phyloP scores from a whole-genome alignment of 2,797 vertebrate genomes.

The Anableps anableps region DNA sequence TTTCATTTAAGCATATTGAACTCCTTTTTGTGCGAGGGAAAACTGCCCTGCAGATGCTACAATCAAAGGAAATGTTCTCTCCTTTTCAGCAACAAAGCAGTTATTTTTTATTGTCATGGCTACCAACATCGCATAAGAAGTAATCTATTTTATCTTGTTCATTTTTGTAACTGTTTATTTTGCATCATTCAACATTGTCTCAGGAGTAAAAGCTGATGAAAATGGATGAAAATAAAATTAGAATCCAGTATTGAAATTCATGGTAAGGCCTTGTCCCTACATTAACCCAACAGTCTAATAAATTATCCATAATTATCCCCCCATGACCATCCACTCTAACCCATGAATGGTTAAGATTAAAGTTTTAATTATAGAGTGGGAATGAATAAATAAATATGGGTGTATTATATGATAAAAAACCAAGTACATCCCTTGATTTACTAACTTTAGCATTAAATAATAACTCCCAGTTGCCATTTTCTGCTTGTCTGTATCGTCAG shows the following conservation, averaged over 20 bases:
- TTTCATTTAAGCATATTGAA: background rate
- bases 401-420: background rate
- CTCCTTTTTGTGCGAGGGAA: background rate
- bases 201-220: slow-evolving; percentile 35
- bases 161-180: background rate
- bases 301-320: background rate
- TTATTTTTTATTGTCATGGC: background rate
- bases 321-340: background rate
- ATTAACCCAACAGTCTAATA: background rate
- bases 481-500: background rate
- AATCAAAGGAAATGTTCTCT: background rate
- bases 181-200: slow-evolving; percentile 33
- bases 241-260: background rate
- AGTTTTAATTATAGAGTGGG: background rate
- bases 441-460: background rate
- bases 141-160: slow-evolving; percentile 1
- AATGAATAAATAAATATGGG: background rate
- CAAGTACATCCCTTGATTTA: background rate
- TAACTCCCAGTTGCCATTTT: background rate
- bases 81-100: background rate
- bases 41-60: slow-evolving; percentile 5
- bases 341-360: background rate
- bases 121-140: background rate
- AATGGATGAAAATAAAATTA: slow-evolving; percentile 25
- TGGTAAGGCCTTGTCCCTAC: background rate